phyloP scores from a whole-genome alignment of 2,888 invertebrate genomes.

The Coleophora flavipennella region DNA sequence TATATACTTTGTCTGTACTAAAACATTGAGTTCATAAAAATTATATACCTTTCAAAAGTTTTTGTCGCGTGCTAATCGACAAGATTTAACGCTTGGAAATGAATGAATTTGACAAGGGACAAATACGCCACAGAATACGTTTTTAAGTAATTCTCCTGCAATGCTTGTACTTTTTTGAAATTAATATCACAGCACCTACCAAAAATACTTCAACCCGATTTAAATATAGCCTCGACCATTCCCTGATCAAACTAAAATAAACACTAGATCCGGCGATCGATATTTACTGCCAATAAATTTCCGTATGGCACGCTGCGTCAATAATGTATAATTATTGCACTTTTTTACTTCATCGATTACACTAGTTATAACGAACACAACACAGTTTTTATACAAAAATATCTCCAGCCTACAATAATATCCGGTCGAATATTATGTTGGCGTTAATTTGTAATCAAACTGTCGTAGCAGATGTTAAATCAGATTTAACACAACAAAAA shows the following conservation, averaged over 20 bases:
- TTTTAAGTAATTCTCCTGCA: no score
- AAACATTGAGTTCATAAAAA: no score
- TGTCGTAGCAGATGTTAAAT: constrained; percentile 49
- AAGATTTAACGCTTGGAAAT: no score
- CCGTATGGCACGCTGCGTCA: constrained; percentile 24
- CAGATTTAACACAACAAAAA: constrained; percentile 35
- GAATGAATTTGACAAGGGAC: no score
- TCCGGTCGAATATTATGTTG: constrained; percentile 47
- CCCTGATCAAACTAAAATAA: constrained; percentile 29
- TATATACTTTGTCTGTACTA: no score
- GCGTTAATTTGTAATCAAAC: constrained; percentile 43
- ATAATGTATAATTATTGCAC: constrained; percentile 32
- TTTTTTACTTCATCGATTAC: constrained; percentile 32
- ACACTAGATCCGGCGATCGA: constrained; percentile 47
- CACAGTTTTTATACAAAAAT: constrained; percentile 32
- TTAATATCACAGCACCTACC: constrained; percentile 22
- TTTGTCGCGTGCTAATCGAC: no score
- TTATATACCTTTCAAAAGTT: no score
- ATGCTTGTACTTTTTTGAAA: no score
- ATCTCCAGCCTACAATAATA: constrained; percentile 46
- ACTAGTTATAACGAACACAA: constrained; percentile 21
- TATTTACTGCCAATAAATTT: constrained; percentile 62
- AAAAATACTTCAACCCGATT: constrained; percentile 34
- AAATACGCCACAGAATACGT: no score
- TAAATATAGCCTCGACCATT: constrained; percentile 38